These are phyloP conservation scores for Todiramphus chloris DNA, from an alignment of 2,113 vertebrate species.

Conservation along the genomic window DNA sequence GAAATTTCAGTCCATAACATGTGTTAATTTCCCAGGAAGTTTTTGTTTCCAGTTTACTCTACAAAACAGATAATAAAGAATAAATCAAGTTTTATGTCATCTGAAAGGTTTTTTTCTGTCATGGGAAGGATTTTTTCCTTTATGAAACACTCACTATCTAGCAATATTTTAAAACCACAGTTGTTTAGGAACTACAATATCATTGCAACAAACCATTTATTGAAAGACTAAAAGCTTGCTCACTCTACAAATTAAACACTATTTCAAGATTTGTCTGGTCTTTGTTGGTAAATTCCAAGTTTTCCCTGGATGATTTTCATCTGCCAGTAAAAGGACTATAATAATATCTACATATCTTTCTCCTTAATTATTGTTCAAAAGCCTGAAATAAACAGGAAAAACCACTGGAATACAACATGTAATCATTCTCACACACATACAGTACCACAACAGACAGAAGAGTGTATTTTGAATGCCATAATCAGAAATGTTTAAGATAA, in stretches of 20 bases:
- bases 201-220: background rate
- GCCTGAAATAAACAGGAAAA: background rate
- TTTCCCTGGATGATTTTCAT: background rate
- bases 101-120: background rate
- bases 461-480: background rate
- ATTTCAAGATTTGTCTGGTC: background rate
- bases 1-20: background rate
- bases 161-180: background rate
- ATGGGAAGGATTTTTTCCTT: background rate
- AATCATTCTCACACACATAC: background rate
- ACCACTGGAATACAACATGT: background rate
- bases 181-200: background rate
- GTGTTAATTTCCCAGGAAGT: background rate
- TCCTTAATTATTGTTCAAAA: background rate
- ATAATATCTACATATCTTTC: background rate
- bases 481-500: conserved; percentile 18
- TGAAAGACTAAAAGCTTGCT: background rate
- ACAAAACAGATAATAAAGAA: background rate
- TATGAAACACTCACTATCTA: background rate
- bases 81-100: background rate
- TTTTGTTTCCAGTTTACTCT: background rate
- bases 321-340: background rate
- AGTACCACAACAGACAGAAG: background rate
- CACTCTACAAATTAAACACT: background rate
- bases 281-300: background rate